phyloP scores from a whole-genome alignment of 37 sponge, comb jelly and placozoan species.

The Dysidea cf. avara region DNA sequence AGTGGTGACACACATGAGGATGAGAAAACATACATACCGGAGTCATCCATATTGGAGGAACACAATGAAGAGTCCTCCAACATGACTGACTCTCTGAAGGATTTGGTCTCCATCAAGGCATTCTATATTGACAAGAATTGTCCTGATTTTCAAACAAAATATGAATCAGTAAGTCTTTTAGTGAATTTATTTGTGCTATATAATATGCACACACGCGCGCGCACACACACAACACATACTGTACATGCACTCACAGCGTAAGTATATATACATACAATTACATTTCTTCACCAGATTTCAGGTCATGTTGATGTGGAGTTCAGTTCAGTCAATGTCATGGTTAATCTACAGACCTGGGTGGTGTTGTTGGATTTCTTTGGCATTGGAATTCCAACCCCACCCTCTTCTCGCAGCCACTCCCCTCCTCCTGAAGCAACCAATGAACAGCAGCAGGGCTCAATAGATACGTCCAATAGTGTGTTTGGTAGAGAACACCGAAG shows the following conservation, averaged over 20 bases:
- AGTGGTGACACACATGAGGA: not conserved
- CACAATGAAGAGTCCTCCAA: not conserved
- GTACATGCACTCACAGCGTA: too few species aligned
- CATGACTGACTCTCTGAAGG: constrained; percentile 21
- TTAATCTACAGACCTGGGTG: constrained; percentile 97
- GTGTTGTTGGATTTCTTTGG: constrained; percentile 93
- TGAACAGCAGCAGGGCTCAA: not conserved
- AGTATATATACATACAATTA: too few species aligned
- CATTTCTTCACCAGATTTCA: constrained; percentile 32
- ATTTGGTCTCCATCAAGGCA: constrained; percentile 62
- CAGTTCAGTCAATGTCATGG: constrained; percentile 77
- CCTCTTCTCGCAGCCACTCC: constrained; percentile 44
- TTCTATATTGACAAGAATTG: constrained; percentile 30
- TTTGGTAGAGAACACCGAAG: too few species aligned
- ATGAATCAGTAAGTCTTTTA: constrained; percentile 57
- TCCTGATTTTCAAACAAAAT: constrained; percentile 50
- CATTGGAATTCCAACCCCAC: constrained; percentile 79
- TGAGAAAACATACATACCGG: not conserved
- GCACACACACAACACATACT: not conserved
- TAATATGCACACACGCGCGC: not conserved
- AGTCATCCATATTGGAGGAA: too few species aligned
- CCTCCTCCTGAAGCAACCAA: constrained; percentile 1
- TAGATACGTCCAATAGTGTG: too few species aligned
- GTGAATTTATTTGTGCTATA: not conserved
- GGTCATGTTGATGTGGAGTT: constrained; percentile 72